A percentile compares a stretch with the other conserved stretches of the same genome.
Evolutionary conservation across 1,140 invertebrate genomes (phyloP).

Genomic region (Drosophila carrolli): DNA sequence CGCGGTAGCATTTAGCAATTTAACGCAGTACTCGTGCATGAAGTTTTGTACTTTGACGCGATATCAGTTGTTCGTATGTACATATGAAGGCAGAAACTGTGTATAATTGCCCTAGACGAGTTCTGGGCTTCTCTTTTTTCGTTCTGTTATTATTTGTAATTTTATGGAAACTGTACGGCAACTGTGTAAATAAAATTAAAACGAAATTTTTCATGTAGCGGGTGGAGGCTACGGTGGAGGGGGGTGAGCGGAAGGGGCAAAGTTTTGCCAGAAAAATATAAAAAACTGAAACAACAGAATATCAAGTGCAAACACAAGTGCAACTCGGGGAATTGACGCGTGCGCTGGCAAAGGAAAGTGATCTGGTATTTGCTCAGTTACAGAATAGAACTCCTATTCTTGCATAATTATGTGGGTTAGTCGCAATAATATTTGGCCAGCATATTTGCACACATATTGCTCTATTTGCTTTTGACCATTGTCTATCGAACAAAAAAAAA

Average conservation of each 20-base stretch:
- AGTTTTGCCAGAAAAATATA: constrained; percentile 37
- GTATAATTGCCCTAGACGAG: constrained; percentile 53
- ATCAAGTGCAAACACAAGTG: constrained; percentile 74
- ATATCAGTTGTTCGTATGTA: constrained; percentile 68
- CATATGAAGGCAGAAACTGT: constrained; percentile 27
- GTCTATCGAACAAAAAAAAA: constrained; percentile 12
- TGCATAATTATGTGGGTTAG: constrained; percentile 74
- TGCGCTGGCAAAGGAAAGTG: constrained; percentile 44
- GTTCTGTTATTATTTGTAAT: constrained; percentile 70
- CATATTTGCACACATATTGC: constrained; percentile 47
- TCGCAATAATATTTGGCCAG: constrained; percentile 53
- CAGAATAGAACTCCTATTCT: constrained; percentile 62
- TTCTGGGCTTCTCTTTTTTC: constrained; percentile 47
- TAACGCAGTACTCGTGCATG: constrained; percentile 81
- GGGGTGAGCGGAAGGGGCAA: not conserved
- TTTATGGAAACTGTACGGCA: constrained; percentile 78
- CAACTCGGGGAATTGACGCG: constrained; percentile 55
- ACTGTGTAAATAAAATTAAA: constrained; percentile 80
- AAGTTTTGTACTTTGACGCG: constrained; percentile 80
- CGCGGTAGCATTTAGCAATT: constrained; percentile 79
- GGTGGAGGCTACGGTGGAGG: not conserved
- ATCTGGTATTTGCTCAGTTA: constrained; percentile 65
- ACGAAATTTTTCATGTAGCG: constrained; percentile 34
- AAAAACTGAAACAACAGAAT: constrained; percentile 50
- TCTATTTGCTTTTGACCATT: constrained; percentile 11